Conservation (phyloP, 2,888 invertebrate species). For the Orthosia gothica region DNA sequence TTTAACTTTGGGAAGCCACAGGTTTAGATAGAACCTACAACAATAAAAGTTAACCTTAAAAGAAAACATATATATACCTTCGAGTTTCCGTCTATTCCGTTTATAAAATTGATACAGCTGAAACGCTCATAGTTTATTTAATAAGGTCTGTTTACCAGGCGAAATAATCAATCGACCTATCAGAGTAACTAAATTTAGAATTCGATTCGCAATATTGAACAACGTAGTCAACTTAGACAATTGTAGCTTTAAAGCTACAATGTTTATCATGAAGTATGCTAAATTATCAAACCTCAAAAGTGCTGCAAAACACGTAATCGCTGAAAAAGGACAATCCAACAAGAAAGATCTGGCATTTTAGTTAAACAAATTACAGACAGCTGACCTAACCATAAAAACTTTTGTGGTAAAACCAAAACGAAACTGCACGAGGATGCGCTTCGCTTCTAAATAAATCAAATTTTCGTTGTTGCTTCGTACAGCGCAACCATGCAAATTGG, state of each 20-base stretch:
- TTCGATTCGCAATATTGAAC: neutral
- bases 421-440: slow-evolving; percentile 54
- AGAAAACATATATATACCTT: neutral
- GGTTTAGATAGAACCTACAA: neutral
- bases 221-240: neutral
- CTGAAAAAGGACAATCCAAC: neutral
- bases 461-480: slow-evolving; percentile 61
- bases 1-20: neutral
- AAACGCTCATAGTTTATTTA: slow-evolving; percentile 9
- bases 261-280: neutral
- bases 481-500: slow-evolving; percentile 77
- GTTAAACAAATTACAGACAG: slow-evolving; percentile 63
- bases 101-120: slow-evolving; percentile 17
- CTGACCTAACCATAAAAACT: slow-evolving; percentile 56
- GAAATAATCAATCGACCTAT: slow-evolving; percentile 5
- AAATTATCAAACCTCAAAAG: neutral
- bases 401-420: slow-evolving; percentile 53
- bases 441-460: slow-evolving; percentile 73
- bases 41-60: neutral
- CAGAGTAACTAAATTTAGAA: slow-evolving; percentile 19
- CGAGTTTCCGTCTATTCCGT: neutral
- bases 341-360: slow-evolving; percentile 57
- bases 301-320: neutral
- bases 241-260: neutral
- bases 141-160: slow-evolving; percentile 8